Percentiles rank a stretch among this genome's conserved stretches.
phyloP scores from a whole-genome alignment of 2,797 vertebrate genomes.

The Syndactyla subalaris region DNA sequence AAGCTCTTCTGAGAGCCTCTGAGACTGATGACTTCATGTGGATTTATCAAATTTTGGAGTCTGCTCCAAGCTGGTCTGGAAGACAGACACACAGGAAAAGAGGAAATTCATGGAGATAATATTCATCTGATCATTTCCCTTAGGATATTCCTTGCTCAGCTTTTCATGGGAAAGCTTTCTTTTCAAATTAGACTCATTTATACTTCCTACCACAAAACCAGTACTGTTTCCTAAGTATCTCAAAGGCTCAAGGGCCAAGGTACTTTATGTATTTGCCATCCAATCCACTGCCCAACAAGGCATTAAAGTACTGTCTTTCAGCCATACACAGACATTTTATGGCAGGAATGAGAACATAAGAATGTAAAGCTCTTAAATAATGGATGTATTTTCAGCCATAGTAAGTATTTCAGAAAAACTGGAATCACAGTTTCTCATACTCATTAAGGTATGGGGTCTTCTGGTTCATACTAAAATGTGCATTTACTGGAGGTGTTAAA shows the following conservation, averaged over 20 bases:
- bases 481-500: not conserved
- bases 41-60: slow-evolving; percentile 44
- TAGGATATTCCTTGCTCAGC: slow-evolving; percentile 4
- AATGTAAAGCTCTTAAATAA: not conserved
- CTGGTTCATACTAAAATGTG: not conserved
- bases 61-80: slow-evolving; percentile 4
- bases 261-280: not conserved
- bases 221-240: not conserved
- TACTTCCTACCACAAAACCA: not conserved
- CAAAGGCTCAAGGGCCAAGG: not conserved
- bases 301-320: not conserved
- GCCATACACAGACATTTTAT: not conserved
- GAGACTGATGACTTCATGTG: slow-evolving; percentile 32
- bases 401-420: not conserved
- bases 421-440: not conserved
- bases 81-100: not conserved
- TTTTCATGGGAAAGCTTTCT: slow-evolving; percentile 57
- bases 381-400: not conserved
- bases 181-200: slow-evolving; percentile 25
- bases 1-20: not conserved
- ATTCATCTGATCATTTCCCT: slow-evolving; percentile 37
- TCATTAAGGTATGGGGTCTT: not conserved
- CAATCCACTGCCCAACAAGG: not conserved
- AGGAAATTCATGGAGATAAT: slow-evolving; percentile 43
- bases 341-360: not conserved